Percentiles rank a stretch among this genome's conserved stretches.
These are phyloP conservation scores for Virgularia gustaviana DNA, from an alignment of 92 coral and sea anemone genomes.

Conservation along the genomic window DNA sequence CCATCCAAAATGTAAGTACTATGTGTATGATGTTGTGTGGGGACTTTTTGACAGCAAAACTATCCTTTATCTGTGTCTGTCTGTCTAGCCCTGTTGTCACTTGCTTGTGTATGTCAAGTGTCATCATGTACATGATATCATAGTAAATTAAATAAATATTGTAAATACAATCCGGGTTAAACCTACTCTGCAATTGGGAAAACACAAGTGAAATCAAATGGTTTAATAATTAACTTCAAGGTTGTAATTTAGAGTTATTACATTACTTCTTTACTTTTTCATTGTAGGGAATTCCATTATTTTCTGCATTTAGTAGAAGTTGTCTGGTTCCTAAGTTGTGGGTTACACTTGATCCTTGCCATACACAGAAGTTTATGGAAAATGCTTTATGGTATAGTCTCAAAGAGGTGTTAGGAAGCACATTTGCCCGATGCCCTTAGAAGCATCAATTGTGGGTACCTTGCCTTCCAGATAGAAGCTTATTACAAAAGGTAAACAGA, in stretches of 20 bases:
- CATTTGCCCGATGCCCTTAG: conserved; percentile 29
- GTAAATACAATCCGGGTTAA: no score
- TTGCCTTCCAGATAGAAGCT: conserved; percentile 40
- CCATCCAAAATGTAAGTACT: no score
- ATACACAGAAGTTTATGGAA: conserved; percentile 41
- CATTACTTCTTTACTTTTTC: conserved; percentile 6
- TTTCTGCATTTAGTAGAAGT: conserved; percentile 48
- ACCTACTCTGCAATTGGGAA: no score
- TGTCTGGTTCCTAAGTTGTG: conserved; percentile 47
- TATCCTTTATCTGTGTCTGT: neutral
- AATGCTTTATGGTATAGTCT: conserved; percentile 42
- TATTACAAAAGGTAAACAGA: conserved; percentile 34
- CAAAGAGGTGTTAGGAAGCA: conserved; percentile 37
- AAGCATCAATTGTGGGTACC: conserved; percentile 40
- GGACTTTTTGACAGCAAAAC: neutral
- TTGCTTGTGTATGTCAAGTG: no score
- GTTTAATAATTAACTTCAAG: no score
- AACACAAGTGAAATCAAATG: no score
- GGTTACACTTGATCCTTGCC: conserved; percentile 37
- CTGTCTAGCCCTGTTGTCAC: no score
- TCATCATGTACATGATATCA: no score
- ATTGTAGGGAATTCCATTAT: conserved; percentile 32
- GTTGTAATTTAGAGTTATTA: neutral
- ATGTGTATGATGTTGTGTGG: neutral
- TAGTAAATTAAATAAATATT: no score